Evolutionary conservation across 2,113 vertebrate species (phyloP), one percentile per base, ranked within the genome.

Genomic region (Centropus unirufus): DNA sequence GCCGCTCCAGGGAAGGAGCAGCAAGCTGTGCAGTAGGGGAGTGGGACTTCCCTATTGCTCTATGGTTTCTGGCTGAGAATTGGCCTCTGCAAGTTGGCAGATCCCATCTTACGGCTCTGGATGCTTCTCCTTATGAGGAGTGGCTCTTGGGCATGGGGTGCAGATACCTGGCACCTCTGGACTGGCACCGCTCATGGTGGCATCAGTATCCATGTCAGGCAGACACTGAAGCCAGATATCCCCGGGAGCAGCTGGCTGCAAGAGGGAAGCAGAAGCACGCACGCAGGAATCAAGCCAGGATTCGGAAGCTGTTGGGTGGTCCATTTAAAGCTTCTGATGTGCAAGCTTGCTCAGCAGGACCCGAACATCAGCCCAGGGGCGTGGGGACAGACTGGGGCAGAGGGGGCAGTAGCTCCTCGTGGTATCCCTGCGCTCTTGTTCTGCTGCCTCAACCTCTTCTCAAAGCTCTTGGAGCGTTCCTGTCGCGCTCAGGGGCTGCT

Each of bases 131-230:
- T 81, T 78, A 5, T 3, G 8, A 8, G 9, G 52, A 86, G 72
- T 14, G 29, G 54, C 54, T 74, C 32, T 39, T 36, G 9, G 51
- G 32, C 39, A 11, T 2, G 13, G 54, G 73, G 67, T 47, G 80
- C 9, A 26, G 58, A 44, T 44, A 30, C 4, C 30, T 6, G 2
- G 52, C n/a, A n/a, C 13, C 63, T 52, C 64, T 47, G 66, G 32
- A 7, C 36, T 78, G 36, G 40, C 39, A 9, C 58, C 36, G 66
- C 75, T 80, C 58, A 70, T 67, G 81, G 2, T 49, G 61, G 6
- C 1, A 0, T 27, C 47, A 9, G 67, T 22, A 8, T 7, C 67
- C 2, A 0, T 21, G 36, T 9, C 11, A 7, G 61, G 61, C 74
- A 64, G 87, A 36, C 47, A 49, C 77, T 78, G 42, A 64, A 36